Evolutionary conservation across 1,140 invertebrate species (phyloP), one percentile per base, ranked within the genome.

Genomic region (Mamestra configurata): DNA sequence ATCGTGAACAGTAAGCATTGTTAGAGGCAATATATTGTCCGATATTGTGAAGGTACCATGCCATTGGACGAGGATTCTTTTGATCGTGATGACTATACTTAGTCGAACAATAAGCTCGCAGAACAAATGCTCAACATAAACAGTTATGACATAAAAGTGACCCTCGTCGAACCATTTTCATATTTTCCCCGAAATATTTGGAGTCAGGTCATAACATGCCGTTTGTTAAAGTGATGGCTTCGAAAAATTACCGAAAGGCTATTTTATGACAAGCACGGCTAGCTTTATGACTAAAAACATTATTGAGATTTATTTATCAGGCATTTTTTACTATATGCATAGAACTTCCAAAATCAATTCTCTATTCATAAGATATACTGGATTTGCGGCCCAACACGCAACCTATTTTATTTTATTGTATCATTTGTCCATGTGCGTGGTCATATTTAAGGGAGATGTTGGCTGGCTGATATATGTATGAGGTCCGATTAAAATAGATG

Each of bases 161-260:
- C 64, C 64, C 64, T 68, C 18, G 64, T 68, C 64, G 18, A 24
- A 24, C 64, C 40, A 68, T 46, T 24, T 43, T 46, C 20, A 68
- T 46, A 46, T 68, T 43, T 66, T 46, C 8, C n/a, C 59, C 1
- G 6, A 1, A 55, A 55, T 22, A 22, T 11, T 55, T 20, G 8
- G 18, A 55, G 2, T 24, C 18, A 3, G 1, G 10, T 22, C 51
- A 22, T 10, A 51, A n/a, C 4, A 51, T 5, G n/a, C 1, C n/a
- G 5, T 7, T 51, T 20, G 7, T 43, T 43, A 43, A 43, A 11
- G 40, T 11, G 8, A 43, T 11, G 8, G 40, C 11, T 43, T n/a
- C 43, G 1, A 6, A 49, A n/a, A 49, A 15, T 4, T 40, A 31
- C 27, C 27, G 4, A 6, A 40, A 40, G 37, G 8, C 37, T 40